Evolutionary conservation across 2,888 invertebrate genomes (phyloP).

Genomic region (Luperina nickerlii): DNA sequence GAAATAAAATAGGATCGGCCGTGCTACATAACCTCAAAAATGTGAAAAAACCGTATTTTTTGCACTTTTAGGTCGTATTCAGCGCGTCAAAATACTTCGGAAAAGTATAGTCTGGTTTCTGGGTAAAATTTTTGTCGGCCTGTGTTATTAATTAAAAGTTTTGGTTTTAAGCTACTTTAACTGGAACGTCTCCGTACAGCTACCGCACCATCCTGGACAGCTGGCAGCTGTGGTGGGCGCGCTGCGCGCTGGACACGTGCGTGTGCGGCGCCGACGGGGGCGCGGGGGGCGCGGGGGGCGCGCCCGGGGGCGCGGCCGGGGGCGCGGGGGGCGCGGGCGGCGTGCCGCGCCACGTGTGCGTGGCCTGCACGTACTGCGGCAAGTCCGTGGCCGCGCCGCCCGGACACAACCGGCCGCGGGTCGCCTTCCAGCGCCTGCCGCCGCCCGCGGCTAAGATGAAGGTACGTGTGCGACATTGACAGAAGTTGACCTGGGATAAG

Average conservation of each 20-base stretch:
- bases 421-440: slow-evolving; percentile 91
- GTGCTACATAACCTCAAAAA: no score
- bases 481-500: no score
- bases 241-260: slow-evolving; percentile 97
- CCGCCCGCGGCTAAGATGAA: slow-evolving; percentile 93
- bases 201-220: slow-evolving; percentile 96
- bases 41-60: no score
- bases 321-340: slow-evolving; percentile 76
- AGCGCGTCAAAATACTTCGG: no score
- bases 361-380: slow-evolving; percentile 98
- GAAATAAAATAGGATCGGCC: no score
- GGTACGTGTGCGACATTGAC: slow-evolving; percentile 77
- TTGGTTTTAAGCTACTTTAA: background rate
- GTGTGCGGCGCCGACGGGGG: slow-evolving; percentile 90
- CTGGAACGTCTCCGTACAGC: slow-evolving; percentile 81
- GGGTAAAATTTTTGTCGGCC: no score
- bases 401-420: slow-evolving; percentile 82
- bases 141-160: background rate
- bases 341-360: slow-evolving; percentile 82
- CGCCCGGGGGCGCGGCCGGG: slow-evolving; percentile 74
- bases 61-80: no score
- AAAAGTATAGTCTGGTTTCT: no score
- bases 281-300: slow-evolving; percentile 85
- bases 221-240: slow-evolving; percentile 97
- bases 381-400: slow-evolving; percentile 96